Conservation (phyloP, 2,888 invertebrate genomes). For the Lymantria monacha region DNA sequence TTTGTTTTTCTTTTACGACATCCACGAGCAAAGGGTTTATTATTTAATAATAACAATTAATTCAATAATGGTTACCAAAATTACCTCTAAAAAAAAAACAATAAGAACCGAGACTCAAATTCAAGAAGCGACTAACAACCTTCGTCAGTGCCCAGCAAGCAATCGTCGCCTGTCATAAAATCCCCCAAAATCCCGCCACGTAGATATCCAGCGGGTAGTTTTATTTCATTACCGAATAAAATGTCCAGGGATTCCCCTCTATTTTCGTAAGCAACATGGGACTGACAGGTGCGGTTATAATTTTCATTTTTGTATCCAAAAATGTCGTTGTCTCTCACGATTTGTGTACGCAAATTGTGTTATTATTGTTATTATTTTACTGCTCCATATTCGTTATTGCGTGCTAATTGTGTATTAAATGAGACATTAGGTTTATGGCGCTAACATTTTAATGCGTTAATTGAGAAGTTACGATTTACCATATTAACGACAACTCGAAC, state of each 20-base stretch:
- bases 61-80: too few species aligned
- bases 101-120: slow-evolving; percentile 28
- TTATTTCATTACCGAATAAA: slow-evolving; percentile 52
- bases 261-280: slow-evolving; percentile 42
- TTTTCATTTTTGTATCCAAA: slow-evolving; percentile 28
- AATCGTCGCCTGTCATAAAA: slow-evolving; percentile 46
- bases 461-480: too few species aligned
- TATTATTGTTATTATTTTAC: neutral
- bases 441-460: too few species aligned
- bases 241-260: slow-evolving; percentile 35
- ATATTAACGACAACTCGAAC: neutral
- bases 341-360: slow-evolving; percentile 11
- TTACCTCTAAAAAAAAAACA: neutral
- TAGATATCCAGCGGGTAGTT: slow-evolving; percentile 42
- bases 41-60: too few species aligned
- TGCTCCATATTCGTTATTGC: too few species aligned
- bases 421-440: too few species aligned
- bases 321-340: slow-evolving; percentile 19
- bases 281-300: slow-evolving; percentile 35
- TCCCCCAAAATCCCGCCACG: slow-evolving; percentile 44
- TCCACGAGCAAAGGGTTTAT: too few species aligned
- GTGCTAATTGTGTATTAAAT: too few species aligned
- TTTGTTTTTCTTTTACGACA: too few species aligned
- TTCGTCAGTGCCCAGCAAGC: slow-evolving; percentile 45
- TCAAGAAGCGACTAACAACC: slow-evolving; percentile 49